Evolutionary conservation across 2,797 vertebrate species (phyloP), one percentile per base, ranked within the genome.

Genomic region (Bovichtus diacanthus): DNA sequence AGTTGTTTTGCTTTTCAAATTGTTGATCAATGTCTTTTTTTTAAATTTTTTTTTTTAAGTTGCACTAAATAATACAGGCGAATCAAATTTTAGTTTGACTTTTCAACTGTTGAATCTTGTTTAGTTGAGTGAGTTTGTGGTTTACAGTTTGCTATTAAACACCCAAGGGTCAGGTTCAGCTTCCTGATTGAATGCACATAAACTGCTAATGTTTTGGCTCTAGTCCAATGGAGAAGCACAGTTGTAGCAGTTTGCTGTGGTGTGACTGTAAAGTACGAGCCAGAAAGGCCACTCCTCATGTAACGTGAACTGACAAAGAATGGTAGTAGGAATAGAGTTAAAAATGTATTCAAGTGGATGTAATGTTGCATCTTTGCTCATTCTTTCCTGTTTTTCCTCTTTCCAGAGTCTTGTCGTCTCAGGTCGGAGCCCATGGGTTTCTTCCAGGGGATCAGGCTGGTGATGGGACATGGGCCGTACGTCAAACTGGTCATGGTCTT

Each of bases 401-500:
- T 62, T 81, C 16, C 76, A 99, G 98, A 96, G 18, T 89, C 95
- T 5, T 89, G 72, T 0, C 92, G 94, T 65, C 90, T 95, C 29
- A 95, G 90, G 86, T 84, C 92, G 0, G 90, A 96, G 12, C 96
- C 95, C 0, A 92, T 95, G 83, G 93, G 96, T 10, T 99, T 98
- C 91, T 94, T 96, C 85, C 94, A 92, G 77, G 97, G 98, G 44
- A 94, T 99, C 70, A 96, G 93, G 80, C 90, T 98, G 82, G 97
- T 99, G 86, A 97, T 98, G 97, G 95, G 96, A 29, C 95, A 99
- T 0, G 93, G 96, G 31, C 96, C 98, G 0, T 99, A 99, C 2
- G 92, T 96, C 90, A 99, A 96, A 72, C 96, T 99, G 76, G 97
- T 99, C 4, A 93, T 95, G 0, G 97, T 95, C 66, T 99, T 99